Conservation (phyloP, 2,888 invertebrate species). For the Hemaris fuciformis region DNA sequence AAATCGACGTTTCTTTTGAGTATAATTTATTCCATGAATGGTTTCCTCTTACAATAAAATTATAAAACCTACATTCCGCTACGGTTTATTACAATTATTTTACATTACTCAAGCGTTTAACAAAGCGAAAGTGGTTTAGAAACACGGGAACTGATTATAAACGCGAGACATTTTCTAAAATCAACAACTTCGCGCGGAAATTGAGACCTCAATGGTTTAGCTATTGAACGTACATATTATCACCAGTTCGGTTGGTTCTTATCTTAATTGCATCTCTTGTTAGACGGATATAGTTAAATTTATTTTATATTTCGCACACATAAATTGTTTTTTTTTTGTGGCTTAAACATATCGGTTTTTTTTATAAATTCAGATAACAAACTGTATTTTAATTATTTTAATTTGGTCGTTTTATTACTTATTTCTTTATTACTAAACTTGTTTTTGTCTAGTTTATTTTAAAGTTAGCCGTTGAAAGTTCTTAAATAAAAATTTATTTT, state of each 20-base stretch:
- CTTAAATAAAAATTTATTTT: too few relatives aligned
- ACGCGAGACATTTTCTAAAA: constrained; percentile 3
- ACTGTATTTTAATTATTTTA: too few relatives aligned
- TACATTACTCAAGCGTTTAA: not conserved
- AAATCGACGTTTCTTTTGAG: too few relatives aligned
- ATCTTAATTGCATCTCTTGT: not conserved
- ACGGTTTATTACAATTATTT: not conserved
- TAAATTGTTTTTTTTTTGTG: not conserved
- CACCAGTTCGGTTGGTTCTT: not conserved
- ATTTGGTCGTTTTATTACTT: too few relatives aligned
- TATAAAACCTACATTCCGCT: too few relatives aligned
- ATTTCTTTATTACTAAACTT: too few relatives aligned
- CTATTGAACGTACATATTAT: not conserved
- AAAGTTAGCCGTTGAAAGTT: too few relatives aligned
- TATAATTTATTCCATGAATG: too few relatives aligned
- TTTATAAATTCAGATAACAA: not conserved
- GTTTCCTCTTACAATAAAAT: too few relatives aligned
- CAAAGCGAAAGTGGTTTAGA: constrained; percentile 16
- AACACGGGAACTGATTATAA: constrained; percentile 13
- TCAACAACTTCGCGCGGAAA: not conserved
- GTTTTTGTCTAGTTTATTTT: too few relatives aligned
- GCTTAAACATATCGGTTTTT: not conserved
- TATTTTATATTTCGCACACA: not conserved
- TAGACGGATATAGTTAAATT: not conserved
- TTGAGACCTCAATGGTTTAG: not conserved